phyloP scores from a whole-genome alignment of 2,797 vertebrate species.

The Trachurus trachurus region DNA sequence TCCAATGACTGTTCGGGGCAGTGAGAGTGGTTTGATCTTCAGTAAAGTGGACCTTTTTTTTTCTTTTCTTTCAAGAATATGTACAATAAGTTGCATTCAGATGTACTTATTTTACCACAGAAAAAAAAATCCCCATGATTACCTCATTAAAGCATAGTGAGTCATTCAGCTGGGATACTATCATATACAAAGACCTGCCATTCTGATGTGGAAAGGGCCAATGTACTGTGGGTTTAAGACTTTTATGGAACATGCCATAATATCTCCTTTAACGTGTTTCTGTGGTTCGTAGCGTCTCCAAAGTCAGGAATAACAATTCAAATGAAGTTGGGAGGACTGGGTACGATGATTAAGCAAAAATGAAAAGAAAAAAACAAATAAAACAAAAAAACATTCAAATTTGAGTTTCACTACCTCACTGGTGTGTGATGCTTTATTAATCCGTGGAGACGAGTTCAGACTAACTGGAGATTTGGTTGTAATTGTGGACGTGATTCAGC shows the following conservation, averaged over 20 bases:
- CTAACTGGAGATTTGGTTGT: constrained; percentile 45
- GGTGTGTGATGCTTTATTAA: neutral
- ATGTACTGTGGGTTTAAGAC: constrained; percentile 18
- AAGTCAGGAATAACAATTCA: neutral
- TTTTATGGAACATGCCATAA: constrained; percentile 18
- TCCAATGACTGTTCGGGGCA: constrained; percentile 72
- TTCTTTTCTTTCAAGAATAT: constrained; percentile 64
- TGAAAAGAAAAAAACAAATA: no score
- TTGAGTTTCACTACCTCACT: constrained; percentile 1
- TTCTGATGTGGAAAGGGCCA: constrained; percentile 40
- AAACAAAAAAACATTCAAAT: constrained; percentile 5
- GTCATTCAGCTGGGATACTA: constrained; percentile 56
- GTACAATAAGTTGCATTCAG: constrained; percentile 74
- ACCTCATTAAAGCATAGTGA: constrained; percentile 65
- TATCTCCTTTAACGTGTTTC: constrained; percentile 14
- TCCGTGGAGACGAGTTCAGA: constrained; percentile 23
- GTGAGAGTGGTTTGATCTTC: constrained; percentile 75
- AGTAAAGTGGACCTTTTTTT: constrained; percentile 53
- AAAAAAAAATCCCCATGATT: constrained; percentile 35
- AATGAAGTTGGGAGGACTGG: constrained; percentile 7
- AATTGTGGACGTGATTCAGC: constrained; percentile 33
- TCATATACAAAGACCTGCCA: constrained; percentile 56
- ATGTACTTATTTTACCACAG: constrained; percentile 52
- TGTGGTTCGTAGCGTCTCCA: constrained; percentile 3
- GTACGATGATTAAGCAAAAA: constrained; percentile 1